Conservation (phyloP, 2,797 vertebrate genomes). For the Apodemus agrarius region DNA sequence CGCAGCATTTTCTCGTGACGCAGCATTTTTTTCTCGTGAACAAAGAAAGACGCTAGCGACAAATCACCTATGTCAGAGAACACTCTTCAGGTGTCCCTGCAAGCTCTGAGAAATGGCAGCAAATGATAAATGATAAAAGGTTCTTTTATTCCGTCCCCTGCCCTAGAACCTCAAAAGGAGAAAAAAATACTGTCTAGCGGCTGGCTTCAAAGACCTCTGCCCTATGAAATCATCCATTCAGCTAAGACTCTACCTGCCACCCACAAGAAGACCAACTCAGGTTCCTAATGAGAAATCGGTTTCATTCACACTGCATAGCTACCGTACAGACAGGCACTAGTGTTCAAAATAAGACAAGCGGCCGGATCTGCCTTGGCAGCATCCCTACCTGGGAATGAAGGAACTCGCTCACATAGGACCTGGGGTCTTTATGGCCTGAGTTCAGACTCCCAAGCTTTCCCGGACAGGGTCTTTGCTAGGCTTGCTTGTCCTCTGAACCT, state of each 20-base stretch:
- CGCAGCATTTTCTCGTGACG: background rate
- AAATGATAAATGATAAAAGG: background rate
- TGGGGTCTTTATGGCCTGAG: background rate
- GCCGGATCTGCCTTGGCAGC: background rate
- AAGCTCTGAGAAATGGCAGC: background rate
- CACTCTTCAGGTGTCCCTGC: background rate
- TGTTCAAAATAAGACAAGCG: background rate
- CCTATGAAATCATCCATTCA: background rate
- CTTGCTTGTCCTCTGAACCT: background rate
- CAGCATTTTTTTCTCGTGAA: background rate
- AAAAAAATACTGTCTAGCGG: background rate
- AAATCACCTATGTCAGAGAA: background rate
- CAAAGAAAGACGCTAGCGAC: background rate
- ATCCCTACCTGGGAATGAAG: background rate
- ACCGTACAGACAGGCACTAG: accelerated
- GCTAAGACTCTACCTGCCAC: background rate
- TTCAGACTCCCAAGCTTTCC: background rate
- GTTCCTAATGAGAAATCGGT: background rate
- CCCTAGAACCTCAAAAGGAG: background rate
- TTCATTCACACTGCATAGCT: background rate
- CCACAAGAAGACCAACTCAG: background rate
- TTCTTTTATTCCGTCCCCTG: background rate
- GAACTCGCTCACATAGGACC: background rate
- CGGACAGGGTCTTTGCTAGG: background rate
- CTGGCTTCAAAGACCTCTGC: background rate